Evolutionary conservation across 2,888 invertebrate species (phyloP).

Genomic region (Atrina japonica): DNA sequence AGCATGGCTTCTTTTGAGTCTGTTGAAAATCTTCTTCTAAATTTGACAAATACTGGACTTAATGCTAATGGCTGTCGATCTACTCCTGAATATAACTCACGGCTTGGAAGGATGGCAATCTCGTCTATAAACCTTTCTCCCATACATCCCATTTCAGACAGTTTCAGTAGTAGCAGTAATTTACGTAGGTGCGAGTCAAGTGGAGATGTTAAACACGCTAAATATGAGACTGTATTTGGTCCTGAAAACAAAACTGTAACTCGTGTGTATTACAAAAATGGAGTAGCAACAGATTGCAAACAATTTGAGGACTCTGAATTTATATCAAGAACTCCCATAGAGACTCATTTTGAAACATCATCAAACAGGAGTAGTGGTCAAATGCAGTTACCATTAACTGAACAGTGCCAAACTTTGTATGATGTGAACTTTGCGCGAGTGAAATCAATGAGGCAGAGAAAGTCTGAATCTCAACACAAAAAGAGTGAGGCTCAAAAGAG

Average conservation of each 20-base stretch:
- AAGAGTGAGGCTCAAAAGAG: slow-evolving; percentile 1
- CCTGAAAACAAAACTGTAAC: slow-evolving; percentile 75
- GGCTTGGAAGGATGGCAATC: slow-evolving; percentile 46
- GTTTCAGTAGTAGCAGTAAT: too few species aligned
- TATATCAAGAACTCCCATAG: slow-evolving; percentile 59
- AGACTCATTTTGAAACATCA: slow-evolving; percentile 71
- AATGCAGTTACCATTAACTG: slow-evolving; percentile 1
- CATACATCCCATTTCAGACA: slow-evolving; percentile 56
- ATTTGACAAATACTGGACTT: slow-evolving; percentile 56
- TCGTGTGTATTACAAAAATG: slow-evolving; percentile 69
- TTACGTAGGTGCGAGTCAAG: slow-evolving; percentile 50
- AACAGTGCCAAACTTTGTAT: slow-evolving; percentile 23
- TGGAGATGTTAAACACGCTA: slow-evolving; percentile 61
- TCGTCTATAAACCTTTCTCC: slow-evolving; percentile 61
- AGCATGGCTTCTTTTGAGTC: slow-evolving; percentile 72
- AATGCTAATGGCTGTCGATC: slow-evolving; percentile 52
- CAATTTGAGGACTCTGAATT: slow-evolving; percentile 49
- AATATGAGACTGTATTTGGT: slow-evolving; percentile 74
- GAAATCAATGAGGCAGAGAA: slow-evolving; percentile 38
- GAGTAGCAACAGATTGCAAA: slow-evolving; percentile 67
- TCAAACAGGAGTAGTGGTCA: slow-evolving; percentile 40
- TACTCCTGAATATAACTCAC: slow-evolving; percentile 53
- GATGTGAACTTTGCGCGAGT: slow-evolving; percentile 52
- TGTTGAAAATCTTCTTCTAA: slow-evolving; percentile 74
- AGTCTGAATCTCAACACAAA: slow-evolving; percentile 24